Conservation (phyloP, 2,113 vertebrate genomes). For the Planiliza haematocheilus region DNA sequence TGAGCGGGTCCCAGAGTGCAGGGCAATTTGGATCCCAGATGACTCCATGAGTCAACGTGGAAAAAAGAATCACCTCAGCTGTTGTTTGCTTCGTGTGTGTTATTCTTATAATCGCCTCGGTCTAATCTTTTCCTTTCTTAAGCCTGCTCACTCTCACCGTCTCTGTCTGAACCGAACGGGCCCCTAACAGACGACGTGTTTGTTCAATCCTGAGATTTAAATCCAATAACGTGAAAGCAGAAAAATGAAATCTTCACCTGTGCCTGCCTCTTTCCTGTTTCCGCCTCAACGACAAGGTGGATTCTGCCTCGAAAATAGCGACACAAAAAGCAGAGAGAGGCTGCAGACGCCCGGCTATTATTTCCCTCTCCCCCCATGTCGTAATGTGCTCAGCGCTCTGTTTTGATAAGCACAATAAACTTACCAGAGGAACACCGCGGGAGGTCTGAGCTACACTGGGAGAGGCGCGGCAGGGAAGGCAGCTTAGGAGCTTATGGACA, state of each 20-base stretch:
- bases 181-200: slow-evolving; percentile 3
- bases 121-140: slow-evolving; percentile 19
- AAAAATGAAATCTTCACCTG: slow-evolving; percentile 26
- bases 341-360: slow-evolving; percentile 24
- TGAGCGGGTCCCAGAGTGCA: slow-evolving; percentile 27
- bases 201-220: slow-evolving; percentile 29
- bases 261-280: slow-evolving; percentile 20
- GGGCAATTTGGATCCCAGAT: slow-evolving; percentile 30
- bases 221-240: slow-evolving; percentile 43
- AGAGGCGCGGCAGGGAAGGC: slow-evolving; percentile 58
- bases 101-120: slow-evolving; percentile 4
- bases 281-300: slow-evolving; percentile 15
- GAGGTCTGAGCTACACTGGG: slow-evolving; percentile 62
- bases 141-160: not conserved
- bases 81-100: slow-evolving; percentile 10
- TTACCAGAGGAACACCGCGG: slow-evolving; percentile 54
- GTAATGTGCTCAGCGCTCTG: slow-evolving; percentile 50
- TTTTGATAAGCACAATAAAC: slow-evolving; percentile 71
- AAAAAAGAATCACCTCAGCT: slow-evolving; percentile 32
- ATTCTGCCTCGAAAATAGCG: slow-evolving; percentile 28
- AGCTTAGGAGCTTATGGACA: slow-evolving; percentile 70
- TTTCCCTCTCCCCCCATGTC: slow-evolving; percentile 34
- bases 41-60: slow-evolving; percentile 31
- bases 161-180: not conserved
- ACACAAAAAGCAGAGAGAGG: slow-evolving; percentile 24